Evolutionary conservation across 2,113 vertebrate species (phyloP).

Genomic region (Thalassoma bifasciatum): DNA sequence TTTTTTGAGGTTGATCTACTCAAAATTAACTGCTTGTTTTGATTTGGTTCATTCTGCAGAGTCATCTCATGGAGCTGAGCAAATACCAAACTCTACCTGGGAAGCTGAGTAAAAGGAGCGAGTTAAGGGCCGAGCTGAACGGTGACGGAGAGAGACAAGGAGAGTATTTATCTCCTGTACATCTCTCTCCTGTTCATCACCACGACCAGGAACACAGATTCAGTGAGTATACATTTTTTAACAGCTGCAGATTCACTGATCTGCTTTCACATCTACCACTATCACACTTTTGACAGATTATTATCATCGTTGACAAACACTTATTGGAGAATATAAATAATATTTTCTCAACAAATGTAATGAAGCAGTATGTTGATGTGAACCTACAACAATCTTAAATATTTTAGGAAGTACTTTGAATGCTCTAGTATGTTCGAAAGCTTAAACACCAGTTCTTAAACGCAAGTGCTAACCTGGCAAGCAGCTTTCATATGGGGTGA

Average conservation of each 20-base stretch:
- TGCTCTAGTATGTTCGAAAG: too few relatives aligned
- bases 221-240: constrained; percentile 78
- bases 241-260: background rate
- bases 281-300: background rate
- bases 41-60: constrained; percentile 72
- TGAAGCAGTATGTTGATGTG: too few relatives aligned
- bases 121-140: constrained; percentile 76
- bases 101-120: constrained; percentile 79
- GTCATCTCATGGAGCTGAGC: constrained; percentile 78
- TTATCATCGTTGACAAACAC: background rate
- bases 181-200: constrained; percentile 55
- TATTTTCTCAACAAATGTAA: too few relatives aligned
- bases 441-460: background rate
- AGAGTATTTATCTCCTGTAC: constrained; percentile 61
- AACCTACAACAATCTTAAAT: too few relatives aligned
- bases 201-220: constrained; percentile 78
- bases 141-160: constrained; percentile 74
- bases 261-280: background rate
- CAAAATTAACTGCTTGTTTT: background rate
- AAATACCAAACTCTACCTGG: constrained; percentile 94
- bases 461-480: too few relatives aligned
- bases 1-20: background rate
- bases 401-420: too few relatives aligned
- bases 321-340: too few relatives aligned
- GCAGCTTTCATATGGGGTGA: too few relatives aligned